A percentile compares a stretch with the other conserved stretches of the same genome.
Conservation (phyloP, 2,113 vertebrate genomes). For the Muntiacus reevesi region DNA sequence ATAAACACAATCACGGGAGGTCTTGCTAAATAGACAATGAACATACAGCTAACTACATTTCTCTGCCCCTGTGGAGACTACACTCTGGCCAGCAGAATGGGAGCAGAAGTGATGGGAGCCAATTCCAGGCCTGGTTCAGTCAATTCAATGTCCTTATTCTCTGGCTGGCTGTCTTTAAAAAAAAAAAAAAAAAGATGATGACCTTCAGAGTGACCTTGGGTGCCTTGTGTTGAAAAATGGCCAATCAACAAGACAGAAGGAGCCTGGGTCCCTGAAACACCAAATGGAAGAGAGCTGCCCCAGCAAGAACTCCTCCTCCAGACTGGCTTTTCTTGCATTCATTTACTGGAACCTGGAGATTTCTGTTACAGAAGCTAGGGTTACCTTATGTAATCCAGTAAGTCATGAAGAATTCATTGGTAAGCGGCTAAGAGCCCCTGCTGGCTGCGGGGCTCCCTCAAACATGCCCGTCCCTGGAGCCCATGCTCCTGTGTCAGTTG, state of each 20-base stretch:
- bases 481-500: neutral
- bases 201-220: neutral
- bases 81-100: neutral
- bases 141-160: neutral
- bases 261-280: neutral
- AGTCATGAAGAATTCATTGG: neutral
- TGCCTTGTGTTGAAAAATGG: neutral
- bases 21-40: neutral
- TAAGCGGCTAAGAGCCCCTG: neutral
- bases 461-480: accelerated
- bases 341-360: neutral
- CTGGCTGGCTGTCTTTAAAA: neutral
- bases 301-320: neutral
- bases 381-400: neutral
- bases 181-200: neutral
- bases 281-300: neutral
- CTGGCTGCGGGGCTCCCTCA: neutral
- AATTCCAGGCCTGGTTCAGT: neutral
- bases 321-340: neutral
- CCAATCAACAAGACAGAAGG: neutral
- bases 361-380: neutral
- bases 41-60: neutral
- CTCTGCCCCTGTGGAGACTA: neutral
- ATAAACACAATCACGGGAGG: neutral
- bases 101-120: neutral